Base-by-base conservation (phyloP, 2,797 vertebrate genomes). In the Ibycter americanus region DNA sequence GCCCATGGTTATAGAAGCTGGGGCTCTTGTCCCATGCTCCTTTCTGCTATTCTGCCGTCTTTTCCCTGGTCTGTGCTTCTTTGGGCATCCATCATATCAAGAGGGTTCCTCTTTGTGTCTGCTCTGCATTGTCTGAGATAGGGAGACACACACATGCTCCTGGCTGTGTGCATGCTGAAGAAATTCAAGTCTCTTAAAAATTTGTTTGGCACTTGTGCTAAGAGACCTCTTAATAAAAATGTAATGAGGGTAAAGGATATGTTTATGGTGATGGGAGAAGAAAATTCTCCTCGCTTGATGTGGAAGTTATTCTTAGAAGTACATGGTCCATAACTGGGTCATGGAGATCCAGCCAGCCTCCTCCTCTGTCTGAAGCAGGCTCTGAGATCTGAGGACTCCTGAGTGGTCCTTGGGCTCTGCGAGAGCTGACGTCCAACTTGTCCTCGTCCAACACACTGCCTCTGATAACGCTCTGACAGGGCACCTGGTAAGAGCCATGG, bases 301-400 rank as follows among this genome's bases (percentile, higher is more conserved):
- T 89, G 61, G 36, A 87, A 90, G 90, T 96, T 97, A 96, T 97
- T 97, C 95, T 97, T 97, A 87, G 96, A 97, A 96, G 49, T 96
- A 74, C 0, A 1, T 92, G 81, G 94, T 92, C 83, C 92, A 96
- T 96, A 97, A 96, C 74, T 97, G 89, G 94, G 95, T 97, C 93
- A 95, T 76, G n/a, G 82, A 87, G 89, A 94, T 88, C 32, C 79
- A 89, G 90, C 92, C 90, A 95, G 87, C 68, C 96, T 97, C 94
- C 92, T 96, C 94, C 96, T 96, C 68, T 0, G 63, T 94, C 94
- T 96, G 94, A 90, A 96, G 78, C 56, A 10, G 63, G 36, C 90
- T 94, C 29, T 71, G 90, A 58, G 93, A 61, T 88, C 46, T 58
- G 77, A 92, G 83, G 61, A 12, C 79, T 92, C 73, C 29, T 0